These are phyloP conservation scores for Apaloderma vittatum DNA, from an alignment of 2,113 vertebrate genomes.

Conservation along the genomic window DNA sequence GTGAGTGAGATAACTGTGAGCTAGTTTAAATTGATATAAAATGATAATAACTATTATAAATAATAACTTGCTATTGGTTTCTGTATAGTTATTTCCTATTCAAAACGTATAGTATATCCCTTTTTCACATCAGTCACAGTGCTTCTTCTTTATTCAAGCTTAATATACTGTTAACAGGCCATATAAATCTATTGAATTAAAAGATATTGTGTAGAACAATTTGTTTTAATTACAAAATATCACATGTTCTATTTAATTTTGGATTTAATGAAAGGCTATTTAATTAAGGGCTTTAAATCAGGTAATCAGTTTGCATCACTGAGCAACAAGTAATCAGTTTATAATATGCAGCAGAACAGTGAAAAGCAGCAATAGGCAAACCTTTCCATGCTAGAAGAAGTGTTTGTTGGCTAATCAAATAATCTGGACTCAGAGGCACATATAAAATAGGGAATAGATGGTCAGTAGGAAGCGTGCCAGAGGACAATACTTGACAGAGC, in stretches of 20 bases:
- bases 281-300: slow-evolving; percentile 70
- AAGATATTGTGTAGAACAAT: slow-evolving; percentile 50
- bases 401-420: slow-evolving; percentile 1
- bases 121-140: background rate
- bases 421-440: background rate
- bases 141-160: background rate
- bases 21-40: background rate
- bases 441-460: background rate
- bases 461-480: background rate
- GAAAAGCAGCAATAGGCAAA: slow-evolving; percentile 4
- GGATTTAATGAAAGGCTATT: slow-evolving; percentile 63
- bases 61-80: background rate
- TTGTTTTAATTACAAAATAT: slow-evolving; percentile 63
- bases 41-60: background rate
- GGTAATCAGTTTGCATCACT: slow-evolving; percentile 65
- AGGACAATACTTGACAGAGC: background rate
- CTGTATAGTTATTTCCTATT: background rate
- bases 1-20: background rate
- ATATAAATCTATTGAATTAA: slow-evolving; percentile 63
- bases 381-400: background rate
- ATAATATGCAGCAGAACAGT: slow-evolving; percentile 22
- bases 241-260: slow-evolving; percentile 13
- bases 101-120: background rate
- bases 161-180: slow-evolving; percentile 32
- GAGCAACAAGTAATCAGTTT: slow-evolving; percentile 56